Evolutionary conservation across 2,113 vertebrate species (phyloP), one percentile per base, ranked within the genome.

Genomic region (Gymnogyps californianus): DNA sequence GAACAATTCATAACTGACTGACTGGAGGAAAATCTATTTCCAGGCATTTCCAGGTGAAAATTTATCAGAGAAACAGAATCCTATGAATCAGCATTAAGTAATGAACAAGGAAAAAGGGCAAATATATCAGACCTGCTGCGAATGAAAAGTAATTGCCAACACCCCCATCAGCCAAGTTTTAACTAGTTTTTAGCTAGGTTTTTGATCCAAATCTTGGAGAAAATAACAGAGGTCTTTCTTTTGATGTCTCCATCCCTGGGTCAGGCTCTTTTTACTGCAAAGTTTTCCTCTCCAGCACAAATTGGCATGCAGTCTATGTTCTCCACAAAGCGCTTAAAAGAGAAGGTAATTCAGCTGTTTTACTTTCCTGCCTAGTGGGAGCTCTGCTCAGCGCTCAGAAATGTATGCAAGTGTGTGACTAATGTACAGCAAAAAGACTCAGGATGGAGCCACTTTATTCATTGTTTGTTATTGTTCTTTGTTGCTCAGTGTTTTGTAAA

Each of bases 401-500:
- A 98, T 95, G 92, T 96, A 96, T 96, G 97, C 97, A 83, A 82
- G 87, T 34, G 72, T 94, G 91, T 91, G 95, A 97, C 93, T 93
- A 98, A 97, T 65, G 87, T 67, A 92, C 77, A 93, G 83, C 95
- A 93, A 74, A 97, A 58, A 85, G 97, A 96, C 96, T 95, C 88
- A 77, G 96, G 96, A 95, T 91, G 95, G 79, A 97, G 92, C 85
- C 93, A 82, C 98, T 98, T 97, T 98, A 98, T 97, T 97, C 97
- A 96, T 98, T 97, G 93, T 96, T 96, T 97, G 95, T 94, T 96
- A 95, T 96, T 96, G 96, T 96, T 97, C 96, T 97, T 98, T 97
- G 97, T 95, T 93, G 52, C 85, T 98, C 95, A 89, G 94, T 95
- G 95, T 97, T 98, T 98, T 97, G 98, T 97, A 98, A 98, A 98